These are phyloP conservation scores for Catostylus mosaicus DNA, from an alignment of 30 jellyfish, hydroid and myxozoan species.

Conservation along the genomic window DNA sequence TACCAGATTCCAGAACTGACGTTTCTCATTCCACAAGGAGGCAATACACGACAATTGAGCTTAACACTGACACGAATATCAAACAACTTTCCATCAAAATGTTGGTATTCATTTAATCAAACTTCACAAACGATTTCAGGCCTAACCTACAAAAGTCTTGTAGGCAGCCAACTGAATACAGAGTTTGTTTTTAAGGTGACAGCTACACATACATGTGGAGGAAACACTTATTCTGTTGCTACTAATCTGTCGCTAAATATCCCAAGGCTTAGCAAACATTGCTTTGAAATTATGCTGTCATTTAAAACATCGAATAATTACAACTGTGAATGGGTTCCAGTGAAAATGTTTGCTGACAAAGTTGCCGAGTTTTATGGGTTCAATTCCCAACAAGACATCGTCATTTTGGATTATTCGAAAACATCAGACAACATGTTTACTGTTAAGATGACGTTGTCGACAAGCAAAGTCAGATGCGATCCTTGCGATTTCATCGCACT, in stretches of 20 bases:
- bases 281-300: conserved; percentile 16
- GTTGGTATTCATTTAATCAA: conserved; percentile 41
- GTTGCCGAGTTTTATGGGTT: conserved; percentile 45
- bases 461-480: not conserved
- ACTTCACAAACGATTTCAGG: conserved; percentile 17
- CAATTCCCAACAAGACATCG: not conserved
- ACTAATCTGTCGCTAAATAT: conserved; percentile 10
- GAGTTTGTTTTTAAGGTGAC: conserved; percentile 5
- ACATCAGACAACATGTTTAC: not conserved
- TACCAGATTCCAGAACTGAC: conserved; percentile 38
- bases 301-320: conserved; percentile 1
- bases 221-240: not conserved
- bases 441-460: conserved; percentile 1
- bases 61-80: conserved; percentile 4
- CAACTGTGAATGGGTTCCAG: conserved; percentile 31
- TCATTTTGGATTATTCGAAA: conserved; percentile 8
- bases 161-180: not conserved
- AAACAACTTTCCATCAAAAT: conserved; percentile 22
- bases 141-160: conserved; percentile 12
- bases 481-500: conserved; percentile 28
- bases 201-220: conserved; percentile 33
- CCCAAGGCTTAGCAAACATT: conserved; percentile 13
- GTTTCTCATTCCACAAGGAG: conserved; percentile 63
- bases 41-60: conserved; percentile 51
- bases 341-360: conserved; percentile 6